Evolutionary conservation across 2,888 invertebrate genomes (phyloP), one percentile per base, ranked within the genome.

Genomic region (Calameuta filiformis): DNA sequence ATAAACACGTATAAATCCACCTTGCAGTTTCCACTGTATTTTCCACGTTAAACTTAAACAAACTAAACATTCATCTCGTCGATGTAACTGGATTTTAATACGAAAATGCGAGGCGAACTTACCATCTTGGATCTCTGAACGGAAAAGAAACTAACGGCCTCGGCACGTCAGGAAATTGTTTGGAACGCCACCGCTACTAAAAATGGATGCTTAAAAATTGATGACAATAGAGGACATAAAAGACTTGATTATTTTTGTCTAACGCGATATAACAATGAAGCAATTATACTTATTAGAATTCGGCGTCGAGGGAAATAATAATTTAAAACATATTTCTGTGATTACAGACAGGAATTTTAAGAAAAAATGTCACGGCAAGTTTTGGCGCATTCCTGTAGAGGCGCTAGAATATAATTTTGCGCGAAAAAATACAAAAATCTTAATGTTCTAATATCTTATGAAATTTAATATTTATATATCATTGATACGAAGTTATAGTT

Each of bases 101-200:
- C 69, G 69, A 81, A 77, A 86, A 83, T 76, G 35, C 78, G 77
- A 69, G 69, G 73, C 80, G 77, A 82, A 89, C 90, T 89, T 89
- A 90, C 90, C 90, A 90, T 90, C 85, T 87, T 88, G 88, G 81
- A 85, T 80, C 81, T 85, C 87, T 88, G 85, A 84, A 81, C 84
- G 87, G 87, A 86, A 90, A 89, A 87, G 88, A 81, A 71, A 33
- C 71, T 3, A 34, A 71, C 12, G 3, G 30, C 34, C 9, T 12
- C 33, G 69, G n/a, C 37, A 73, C 76, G 77, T 79, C 73, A 82
- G 77, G 81, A 82, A 82, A 79, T 78, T 73, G 73, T 73, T 35
- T 6, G 69, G 77, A 73, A 76, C 81, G 81, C 85, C 80, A 80
- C 79, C 73, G 56, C 34, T 56, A 35, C 76, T 69, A 79, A 80